Evolutionary conservation across 2,888 invertebrate species (phyloP), one percentile per base, ranked within the genome.

Genomic region (Cephus pulcher): DNA sequence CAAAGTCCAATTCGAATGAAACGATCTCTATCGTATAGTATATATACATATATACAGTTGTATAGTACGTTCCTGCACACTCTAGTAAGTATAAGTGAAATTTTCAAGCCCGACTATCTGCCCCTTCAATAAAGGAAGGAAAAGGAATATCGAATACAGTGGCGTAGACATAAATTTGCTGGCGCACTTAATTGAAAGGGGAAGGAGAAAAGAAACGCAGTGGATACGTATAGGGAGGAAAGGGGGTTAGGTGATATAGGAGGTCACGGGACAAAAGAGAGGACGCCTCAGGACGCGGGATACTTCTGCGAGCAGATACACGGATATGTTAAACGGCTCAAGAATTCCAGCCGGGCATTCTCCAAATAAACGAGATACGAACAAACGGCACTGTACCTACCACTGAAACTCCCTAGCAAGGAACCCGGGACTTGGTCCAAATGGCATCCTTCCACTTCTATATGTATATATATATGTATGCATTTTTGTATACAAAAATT

Each of bases 151-250:
- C 86, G 87, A 87, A 86, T 86, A 84, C 85, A 84, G 85, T 84
- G 86, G 86, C 84, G 84, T 84, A 86, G 85, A 90, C 91, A 91
- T 91, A 91, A 91, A 91, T 91, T 91, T 90, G 87, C 90, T 82
- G 86, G 84, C 85, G 85, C 85, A 88, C 89, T 90, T 91, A 91
- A 91, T 91, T 91, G 91, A 91, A 91, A 89, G 88, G 89, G 89
- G 87, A 88, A 88, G 76, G 78, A 78, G 74, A 80, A 77, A 71
- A 84, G 85, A 85, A 84, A 84, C 80, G 80, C 76, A 73, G 76
- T 74, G 81, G 78, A 84, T 83, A 81, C 56, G 23, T 9, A 23
- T 23, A 84, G 80, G 82, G 81, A 70, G 70, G 75, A 37, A 71
- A 34, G 56, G 73, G 73, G 73, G 30, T 56, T n/a, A 11, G 70